A percentile compares a stretch with the other conserved stretches of the same genome.
Conservation (phyloP, 2,113 vertebrate genomes). For the Baryphthengus martii region DNA sequence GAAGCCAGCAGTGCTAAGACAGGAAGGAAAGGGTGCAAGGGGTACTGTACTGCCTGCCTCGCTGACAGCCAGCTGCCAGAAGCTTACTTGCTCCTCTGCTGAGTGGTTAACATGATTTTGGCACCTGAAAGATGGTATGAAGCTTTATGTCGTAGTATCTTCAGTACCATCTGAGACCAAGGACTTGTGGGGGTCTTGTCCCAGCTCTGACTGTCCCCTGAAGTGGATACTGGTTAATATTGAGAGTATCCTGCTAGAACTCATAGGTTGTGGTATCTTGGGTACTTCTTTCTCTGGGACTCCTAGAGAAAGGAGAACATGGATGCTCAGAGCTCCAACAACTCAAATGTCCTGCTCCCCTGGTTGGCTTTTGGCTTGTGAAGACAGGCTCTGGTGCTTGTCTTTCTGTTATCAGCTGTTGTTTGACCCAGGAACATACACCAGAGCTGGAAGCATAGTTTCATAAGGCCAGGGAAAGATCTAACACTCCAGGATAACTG, state of each 20-base stretch:
- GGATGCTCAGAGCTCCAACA: not conserved
- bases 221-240: not conserved
- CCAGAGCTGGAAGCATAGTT: not conserved
- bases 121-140: not conserved
- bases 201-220: not conserved
- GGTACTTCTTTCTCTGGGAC: fast-evolving
- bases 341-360: not conserved
- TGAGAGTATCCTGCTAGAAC: not conserved
- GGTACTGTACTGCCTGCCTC: not conserved
- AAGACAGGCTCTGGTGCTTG: not conserved
- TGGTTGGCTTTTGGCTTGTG: not conserved
- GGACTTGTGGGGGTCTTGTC: not conserved
- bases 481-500: not conserved
- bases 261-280: not conserved
- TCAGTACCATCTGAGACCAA: not conserved
- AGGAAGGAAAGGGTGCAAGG: not conserved
- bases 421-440: not conserved
- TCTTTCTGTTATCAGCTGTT: not conserved
- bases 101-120: not conserved
- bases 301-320: fast-evolving
- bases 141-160: not conserved
- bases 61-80: not conserved
- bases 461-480: not conserved
- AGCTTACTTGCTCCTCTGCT: not conserved
- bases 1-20: not conserved